These are phyloP conservation scores for Diarsia mendica DNA, from an alignment of 2,888 invertebrate genomes.

Conservation along the genomic window DNA sequence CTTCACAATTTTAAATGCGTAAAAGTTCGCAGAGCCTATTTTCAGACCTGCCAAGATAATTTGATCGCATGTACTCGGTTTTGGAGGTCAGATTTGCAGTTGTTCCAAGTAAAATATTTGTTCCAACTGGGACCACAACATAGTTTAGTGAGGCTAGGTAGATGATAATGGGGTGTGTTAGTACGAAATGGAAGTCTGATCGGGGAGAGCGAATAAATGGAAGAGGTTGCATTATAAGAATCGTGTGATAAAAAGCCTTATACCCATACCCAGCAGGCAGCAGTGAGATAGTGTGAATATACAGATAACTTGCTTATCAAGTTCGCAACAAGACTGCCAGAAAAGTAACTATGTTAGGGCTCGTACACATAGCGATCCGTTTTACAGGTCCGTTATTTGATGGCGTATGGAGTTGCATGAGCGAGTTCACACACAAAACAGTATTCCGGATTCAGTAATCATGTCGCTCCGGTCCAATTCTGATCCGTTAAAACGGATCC, in stretches of 20 bases:
- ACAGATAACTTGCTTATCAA: conserved; percentile 39
- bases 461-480: too few species aligned
- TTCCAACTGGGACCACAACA: neutral
- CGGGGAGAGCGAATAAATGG: neutral
- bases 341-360: conserved; percentile 3
- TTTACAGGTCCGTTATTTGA: too few species aligned
- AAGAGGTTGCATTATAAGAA: conserved; percentile 2
- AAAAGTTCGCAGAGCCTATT: too few species aligned
- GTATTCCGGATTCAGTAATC: too few species aligned
- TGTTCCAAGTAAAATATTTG: neutral
- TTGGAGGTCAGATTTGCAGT: neutral
- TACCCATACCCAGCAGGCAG: too few species aligned
- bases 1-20: too few species aligned
- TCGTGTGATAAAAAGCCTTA: conserved; percentile 19
- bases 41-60: too few species aligned
- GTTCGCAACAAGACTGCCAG: conserved; percentile 18
- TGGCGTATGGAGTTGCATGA: too few species aligned
- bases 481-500: too few species aligned
- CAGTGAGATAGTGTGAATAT: conserved; percentile 10
- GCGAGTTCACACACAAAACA: too few species aligned
- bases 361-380: too few species aligned
- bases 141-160: neutral
- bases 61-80: too few species aligned
- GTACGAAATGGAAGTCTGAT: neutral
- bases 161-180: neutral